Evolutionary conservation across 2,797 vertebrate genomes (phyloP).

Genomic region (Muscicapa comitata): DNA sequence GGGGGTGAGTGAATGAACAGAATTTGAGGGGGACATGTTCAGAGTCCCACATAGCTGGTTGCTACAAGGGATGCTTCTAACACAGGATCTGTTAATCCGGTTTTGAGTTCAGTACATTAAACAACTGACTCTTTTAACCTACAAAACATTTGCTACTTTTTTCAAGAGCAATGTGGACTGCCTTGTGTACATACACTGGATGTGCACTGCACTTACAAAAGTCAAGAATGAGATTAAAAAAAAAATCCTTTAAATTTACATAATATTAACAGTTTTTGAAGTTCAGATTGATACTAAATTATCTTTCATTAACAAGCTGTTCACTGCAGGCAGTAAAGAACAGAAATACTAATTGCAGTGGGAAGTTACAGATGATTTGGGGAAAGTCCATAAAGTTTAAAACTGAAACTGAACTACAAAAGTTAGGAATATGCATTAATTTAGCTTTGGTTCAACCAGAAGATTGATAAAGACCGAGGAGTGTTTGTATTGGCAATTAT

Average conservation of each 20-base stretch:
- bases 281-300: neutral
- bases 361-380: neutral
- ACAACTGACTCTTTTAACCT: neutral
- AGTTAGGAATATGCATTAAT: neutral
- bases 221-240: neutral
- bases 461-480: neutral
- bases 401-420: neutral
- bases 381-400: neutral
- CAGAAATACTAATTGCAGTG: neutral
- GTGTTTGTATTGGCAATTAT: neutral
- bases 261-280: neutral
- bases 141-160: neutral
- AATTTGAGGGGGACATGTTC: accelerated
- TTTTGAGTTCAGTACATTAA: neutral
- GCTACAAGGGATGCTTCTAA: neutral
- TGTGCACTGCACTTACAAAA: neutral
- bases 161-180: neutral
- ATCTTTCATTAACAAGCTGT: neutral
- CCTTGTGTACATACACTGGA: neutral
- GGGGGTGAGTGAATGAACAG: neutral
- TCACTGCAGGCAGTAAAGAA: neutral
- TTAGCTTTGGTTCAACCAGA: neutral
- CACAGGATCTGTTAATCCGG: neutral
- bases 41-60: neutral
- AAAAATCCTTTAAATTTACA: neutral